These are phyloP conservation scores for Mormyrus proboscirostris DNA, from an alignment of 2,797 vertebrate genomes.

Conservation along the genomic window DNA sequence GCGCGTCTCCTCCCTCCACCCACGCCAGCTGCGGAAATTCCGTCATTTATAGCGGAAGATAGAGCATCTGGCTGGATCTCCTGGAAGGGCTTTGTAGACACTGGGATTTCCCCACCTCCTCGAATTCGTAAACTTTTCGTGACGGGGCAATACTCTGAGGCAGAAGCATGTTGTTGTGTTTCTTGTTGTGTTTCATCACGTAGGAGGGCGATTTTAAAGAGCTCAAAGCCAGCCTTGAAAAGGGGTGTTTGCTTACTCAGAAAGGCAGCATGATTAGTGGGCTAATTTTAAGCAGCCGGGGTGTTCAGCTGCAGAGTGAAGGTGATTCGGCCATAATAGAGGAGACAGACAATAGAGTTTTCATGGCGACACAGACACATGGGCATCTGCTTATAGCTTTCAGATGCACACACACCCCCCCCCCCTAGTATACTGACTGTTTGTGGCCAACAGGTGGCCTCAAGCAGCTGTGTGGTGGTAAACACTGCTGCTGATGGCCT, in stretches of 20 bases:
- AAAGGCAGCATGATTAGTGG: background rate
- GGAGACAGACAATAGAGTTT: background rate
- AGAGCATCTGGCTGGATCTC: constrained; percentile 33
- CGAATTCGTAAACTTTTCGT: constrained; percentile 29
- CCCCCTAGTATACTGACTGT: background rate
- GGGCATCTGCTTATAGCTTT: background rate
- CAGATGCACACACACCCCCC: background rate
- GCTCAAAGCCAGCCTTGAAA: constrained; percentile 17
- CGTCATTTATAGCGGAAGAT: constrained; percentile 32
- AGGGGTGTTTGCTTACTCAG: constrained; percentile 15
- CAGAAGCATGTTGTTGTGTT: constrained; percentile 31
- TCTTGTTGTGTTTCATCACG: constrained; percentile 33
- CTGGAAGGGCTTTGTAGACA: constrained; percentile 40
- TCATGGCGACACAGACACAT: background rate
- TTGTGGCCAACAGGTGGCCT: background rate
- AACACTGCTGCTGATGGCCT: background rate
- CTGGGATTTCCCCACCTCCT: constrained; percentile 35
- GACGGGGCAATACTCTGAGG: constrained; percentile 25
- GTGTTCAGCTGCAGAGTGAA: constrained; percentile 2
- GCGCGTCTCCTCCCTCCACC: constrained; percentile 18
- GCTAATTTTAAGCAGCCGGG: background rate
- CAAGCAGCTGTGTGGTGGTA: background rate
- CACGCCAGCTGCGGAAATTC: constrained; percentile 40
- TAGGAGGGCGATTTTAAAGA: constrained; percentile 24
- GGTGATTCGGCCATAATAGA: background rate